phyloP scores from a whole-genome alignment of 2,888 invertebrate species.

The Leptinotarsa tumamoca region DNA sequence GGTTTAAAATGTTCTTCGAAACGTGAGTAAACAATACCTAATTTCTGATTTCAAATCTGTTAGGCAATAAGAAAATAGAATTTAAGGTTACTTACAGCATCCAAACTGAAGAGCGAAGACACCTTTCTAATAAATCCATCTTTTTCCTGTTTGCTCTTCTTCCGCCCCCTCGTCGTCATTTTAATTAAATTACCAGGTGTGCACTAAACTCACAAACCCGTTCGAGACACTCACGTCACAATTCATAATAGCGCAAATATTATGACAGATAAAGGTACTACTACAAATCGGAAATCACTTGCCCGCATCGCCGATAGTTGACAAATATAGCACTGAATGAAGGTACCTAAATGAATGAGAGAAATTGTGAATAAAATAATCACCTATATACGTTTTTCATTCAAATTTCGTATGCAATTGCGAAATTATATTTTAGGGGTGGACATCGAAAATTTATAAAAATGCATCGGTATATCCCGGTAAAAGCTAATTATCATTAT shows the following conservation, averaged over 20 bases:
- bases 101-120: constrained; percentile 88
- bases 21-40: too few relatives aligned
- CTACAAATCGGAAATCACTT: constrained; percentile 15
- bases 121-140: constrained; percentile 88
- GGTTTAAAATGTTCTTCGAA: too few relatives aligned
- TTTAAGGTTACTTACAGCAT: constrained; percentile 75
- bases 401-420: too few relatives aligned
- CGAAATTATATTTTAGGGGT: too few relatives aligned
- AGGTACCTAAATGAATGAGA: too few relatives aligned
- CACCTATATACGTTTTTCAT: too few relatives aligned
- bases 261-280: constrained; percentile 9
- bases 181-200: constrained; percentile 28
- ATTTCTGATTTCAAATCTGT: too few relatives aligned
- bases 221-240: constrained; percentile 38
- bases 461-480: too few relatives aligned
- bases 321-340: too few relatives aligned
- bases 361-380: too few relatives aligned
- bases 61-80: neutral
- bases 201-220: constrained; percentile 3
- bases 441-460: too few relatives aligned
- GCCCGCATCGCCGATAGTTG: neutral
- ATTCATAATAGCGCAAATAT: constrained; percentile 37
- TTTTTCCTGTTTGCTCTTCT: constrained; percentile 73
- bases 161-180: constrained; percentile 75
- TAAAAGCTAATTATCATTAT: neutral